phyloP scores from a whole-genome alignment of 2,113 vertebrate species.

The Marcusenius ussheri region DNA sequence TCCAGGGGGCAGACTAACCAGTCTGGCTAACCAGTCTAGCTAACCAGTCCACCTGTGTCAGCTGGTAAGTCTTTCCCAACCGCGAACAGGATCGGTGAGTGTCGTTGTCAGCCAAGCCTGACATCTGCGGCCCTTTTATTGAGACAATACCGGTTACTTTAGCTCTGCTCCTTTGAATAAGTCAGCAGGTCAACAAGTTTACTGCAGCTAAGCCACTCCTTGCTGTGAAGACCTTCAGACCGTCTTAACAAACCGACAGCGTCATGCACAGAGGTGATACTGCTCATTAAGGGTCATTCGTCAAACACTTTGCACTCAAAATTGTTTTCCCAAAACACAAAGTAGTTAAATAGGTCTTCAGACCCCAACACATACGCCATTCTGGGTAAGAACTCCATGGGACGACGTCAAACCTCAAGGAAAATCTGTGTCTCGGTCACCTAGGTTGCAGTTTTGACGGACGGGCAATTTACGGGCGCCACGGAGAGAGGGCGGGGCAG shows the following conservation, averaged over 20 bases:
- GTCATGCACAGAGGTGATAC: neutral
- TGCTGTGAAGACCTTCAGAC: neutral
- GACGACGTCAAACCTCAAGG: neutral
- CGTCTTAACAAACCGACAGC: neutral
- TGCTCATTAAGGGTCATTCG: neutral
- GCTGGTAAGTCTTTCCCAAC: neutral
- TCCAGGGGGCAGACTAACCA: neutral
- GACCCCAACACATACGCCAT: neutral
- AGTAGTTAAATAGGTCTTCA: neutral
- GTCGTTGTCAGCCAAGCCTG: neutral
- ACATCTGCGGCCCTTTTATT: neutral
- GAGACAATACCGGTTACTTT: neutral
- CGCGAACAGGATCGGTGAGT: neutral
- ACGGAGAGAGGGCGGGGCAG: neutral
- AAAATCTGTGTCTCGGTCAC: neutral
- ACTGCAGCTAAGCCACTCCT: neutral
- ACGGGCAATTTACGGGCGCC: neutral
- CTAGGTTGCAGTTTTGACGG: neutral
- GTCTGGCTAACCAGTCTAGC: neutral
- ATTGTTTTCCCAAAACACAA: neutral
- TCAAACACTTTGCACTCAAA: neutral
- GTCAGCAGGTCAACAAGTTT: neutral
- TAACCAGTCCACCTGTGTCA: neutral
- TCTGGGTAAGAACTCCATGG: neutral
- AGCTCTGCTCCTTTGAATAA: neutral